Evolutionary conservation across 2,797 vertebrate species (phyloP).

Genomic region (Micrastur ruficollis): DNA sequence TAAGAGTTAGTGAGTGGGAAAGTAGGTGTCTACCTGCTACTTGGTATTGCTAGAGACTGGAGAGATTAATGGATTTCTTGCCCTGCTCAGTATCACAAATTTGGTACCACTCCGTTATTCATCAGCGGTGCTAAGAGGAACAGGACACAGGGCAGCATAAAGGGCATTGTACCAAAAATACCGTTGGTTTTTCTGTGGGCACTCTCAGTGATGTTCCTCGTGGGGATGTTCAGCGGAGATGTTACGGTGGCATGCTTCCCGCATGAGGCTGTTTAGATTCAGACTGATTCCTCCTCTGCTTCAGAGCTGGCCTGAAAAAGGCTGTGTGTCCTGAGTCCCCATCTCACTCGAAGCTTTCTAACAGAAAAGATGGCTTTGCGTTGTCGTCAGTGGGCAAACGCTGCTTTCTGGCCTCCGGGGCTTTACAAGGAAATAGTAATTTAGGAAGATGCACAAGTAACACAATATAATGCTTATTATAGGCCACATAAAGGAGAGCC

Average conservation of each 20-base stretch:
- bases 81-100: rapidly evolving
- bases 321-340: not conserved
- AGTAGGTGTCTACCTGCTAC: too few species aligned
- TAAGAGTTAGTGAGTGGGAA: not conserved
- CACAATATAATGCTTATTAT: not conserved
- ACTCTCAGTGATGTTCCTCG: rapidly evolving
- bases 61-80: not conserved
- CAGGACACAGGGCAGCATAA: not conserved
- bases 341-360: not conserved
- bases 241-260: not conserved
- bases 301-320: not conserved
- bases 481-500: not conserved
- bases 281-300: not conserved
- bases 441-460: not conserved
- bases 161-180: not conserved
- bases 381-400: not conserved
- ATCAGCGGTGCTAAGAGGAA: not conserved
- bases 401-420: not conserved
- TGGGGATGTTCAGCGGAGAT: not conserved
- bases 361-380: not conserved
- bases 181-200: not conserved
- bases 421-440: not conserved
- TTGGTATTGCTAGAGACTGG: not conserved
- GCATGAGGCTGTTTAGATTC: not conserved
- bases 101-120: not conserved